These are phyloP conservation scores for Halichondria panicea DNA, from an alignment of 37 sponge, comb jelly and placozoan species.

Conservation along the genomic window DNA sequence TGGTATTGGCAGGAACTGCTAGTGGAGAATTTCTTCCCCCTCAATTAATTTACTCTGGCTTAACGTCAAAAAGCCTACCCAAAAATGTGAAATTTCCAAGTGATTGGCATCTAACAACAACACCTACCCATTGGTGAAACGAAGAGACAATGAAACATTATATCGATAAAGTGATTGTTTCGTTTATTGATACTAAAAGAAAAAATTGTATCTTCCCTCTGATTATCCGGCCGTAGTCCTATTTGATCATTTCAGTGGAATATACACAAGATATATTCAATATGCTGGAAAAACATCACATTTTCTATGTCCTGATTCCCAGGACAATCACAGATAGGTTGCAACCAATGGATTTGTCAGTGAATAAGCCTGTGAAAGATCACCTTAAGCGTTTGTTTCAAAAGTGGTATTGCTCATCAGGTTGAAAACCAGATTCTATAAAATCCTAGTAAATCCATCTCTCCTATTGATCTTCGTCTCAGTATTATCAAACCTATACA, in stretches of 20 bases:
- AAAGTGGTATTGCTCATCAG: constrained; percentile 40
- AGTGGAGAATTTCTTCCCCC: constrained; percentile 29
- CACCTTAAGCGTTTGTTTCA: constrained; percentile 20
- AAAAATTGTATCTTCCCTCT: constrained; percentile 2
- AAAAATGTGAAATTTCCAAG: constrained; percentile 15
- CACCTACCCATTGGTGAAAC: constrained; percentile 45
- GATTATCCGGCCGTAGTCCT: constrained; percentile 14
- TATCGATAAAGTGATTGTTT: constrained; percentile 20
- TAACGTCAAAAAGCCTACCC: constrained; percentile 21
- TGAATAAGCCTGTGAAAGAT: constrained; percentile 38
- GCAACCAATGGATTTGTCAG: constrained; percentile 34
- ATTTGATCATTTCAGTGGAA: constrained; percentile 28
- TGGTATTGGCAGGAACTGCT: constrained; percentile 12
- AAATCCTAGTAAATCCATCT: too few relatives aligned
- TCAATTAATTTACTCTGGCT: constrained; percentile 37
- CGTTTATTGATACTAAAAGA: constrained; percentile 12
- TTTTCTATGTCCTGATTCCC: too few relatives aligned
- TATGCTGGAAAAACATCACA: too few relatives aligned
- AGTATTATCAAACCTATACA: too few relatives aligned
- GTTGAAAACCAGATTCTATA: constrained; percentile 28
- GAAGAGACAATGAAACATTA: constrained; percentile 31
- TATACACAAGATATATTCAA: too few relatives aligned
- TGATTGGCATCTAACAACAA: constrained; percentile 38
- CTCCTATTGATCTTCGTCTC: too few relatives aligned
- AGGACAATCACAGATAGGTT: constrained; percentile 24